Evolutionary conservation across 2,113 vertebrate species (phyloP).

Genomic region (Carlito syrichta): DNA sequence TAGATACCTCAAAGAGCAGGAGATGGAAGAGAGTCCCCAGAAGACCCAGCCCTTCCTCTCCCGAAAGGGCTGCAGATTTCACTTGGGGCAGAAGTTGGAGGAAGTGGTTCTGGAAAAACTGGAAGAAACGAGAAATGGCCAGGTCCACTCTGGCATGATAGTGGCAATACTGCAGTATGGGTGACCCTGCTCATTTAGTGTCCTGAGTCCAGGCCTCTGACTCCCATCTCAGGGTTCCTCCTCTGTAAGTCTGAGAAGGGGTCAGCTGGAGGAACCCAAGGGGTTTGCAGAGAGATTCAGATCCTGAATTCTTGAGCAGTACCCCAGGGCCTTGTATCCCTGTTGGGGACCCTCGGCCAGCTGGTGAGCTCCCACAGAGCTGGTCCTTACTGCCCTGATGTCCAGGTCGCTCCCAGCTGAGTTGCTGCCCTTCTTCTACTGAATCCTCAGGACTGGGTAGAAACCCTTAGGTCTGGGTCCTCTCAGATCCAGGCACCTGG

Average conservation of each 20-base stretch:
- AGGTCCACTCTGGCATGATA: fast-evolving
- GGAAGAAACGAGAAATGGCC: too few relatives aligned
- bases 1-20: neutral
- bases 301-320: neutral
- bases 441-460: neutral
- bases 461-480: neutral
- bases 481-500: neutral
- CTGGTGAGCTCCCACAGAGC: neutral
- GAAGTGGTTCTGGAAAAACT: neutral
- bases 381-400: neutral
- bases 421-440: neutral
- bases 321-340: neutral
- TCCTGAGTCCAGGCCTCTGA: neutral
- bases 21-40: neutral
- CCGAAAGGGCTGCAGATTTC: too few relatives aligned
- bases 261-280: neutral
- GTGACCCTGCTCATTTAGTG: neutral
- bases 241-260: neutral
- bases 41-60: neutral
- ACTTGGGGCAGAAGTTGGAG: neutral
- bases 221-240: neutral
- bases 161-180: fast-evolving
- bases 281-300: neutral
- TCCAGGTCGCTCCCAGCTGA: neutral
- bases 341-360: neutral